phyloP scores from a whole-genome alignment of 1,140 invertebrate genomes.

The Prorops nasuta region DNA sequence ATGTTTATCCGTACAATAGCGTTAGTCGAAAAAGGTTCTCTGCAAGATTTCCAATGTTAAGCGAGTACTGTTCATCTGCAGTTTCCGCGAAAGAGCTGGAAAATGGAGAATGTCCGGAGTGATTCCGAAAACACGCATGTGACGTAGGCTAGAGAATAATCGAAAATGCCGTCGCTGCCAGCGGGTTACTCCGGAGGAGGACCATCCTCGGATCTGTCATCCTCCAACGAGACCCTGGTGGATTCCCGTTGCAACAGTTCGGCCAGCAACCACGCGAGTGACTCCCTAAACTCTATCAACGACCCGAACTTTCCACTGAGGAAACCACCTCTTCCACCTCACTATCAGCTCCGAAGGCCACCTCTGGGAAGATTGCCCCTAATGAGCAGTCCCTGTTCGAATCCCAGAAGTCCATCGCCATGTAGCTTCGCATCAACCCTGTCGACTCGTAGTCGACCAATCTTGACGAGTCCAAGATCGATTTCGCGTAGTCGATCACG shows the following conservation, averaged over 20 bases:
- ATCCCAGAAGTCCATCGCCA: constrained; percentile 22
- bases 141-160: too few relatives aligned
- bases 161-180: constrained; percentile 33
- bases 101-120: too few relatives aligned
- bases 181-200: constrained; percentile 11
- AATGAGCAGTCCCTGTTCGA: not conserved
- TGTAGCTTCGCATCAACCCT: constrained; percentile 10
- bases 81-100: too few relatives aligned
- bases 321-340: constrained; percentile 24
- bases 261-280: constrained; percentile 3
- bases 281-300: not conserved
- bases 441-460: constrained; percentile 15
- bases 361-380: not conserved
- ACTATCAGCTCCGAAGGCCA: constrained; percentile 4
- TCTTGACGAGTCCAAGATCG: constrained; percentile 15
- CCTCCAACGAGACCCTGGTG: not conserved
- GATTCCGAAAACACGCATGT: too few relatives aligned
- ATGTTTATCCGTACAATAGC: too few relatives aligned
- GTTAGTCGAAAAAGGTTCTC: too few relatives aligned
- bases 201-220: not conserved
- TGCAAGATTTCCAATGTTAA: too few relatives aligned
- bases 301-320: not conserved
- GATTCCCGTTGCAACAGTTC: not conserved
- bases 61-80: too few relatives aligned
- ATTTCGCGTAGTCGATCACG: constrained; percentile 6